Base-by-base conservation (phyloP, 1,140 invertebrate genomes). In the Mercenaria mercenaria region DNA sequence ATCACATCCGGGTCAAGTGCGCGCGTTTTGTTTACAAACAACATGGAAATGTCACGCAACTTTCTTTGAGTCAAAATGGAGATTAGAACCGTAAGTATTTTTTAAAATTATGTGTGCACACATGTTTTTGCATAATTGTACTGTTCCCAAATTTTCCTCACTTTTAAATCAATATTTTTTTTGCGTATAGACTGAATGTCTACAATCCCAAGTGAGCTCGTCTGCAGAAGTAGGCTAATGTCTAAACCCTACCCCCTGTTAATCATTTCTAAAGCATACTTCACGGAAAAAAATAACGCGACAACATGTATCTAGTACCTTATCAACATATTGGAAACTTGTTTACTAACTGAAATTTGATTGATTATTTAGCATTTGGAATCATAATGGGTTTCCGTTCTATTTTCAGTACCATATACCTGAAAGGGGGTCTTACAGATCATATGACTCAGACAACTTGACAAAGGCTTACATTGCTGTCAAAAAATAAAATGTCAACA, bases 381-480 rank as follows among this genome's bases (percentile, higher is more conserved):
- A 8, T 18, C 13, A 34, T 74, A 41, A 23, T 74, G 18, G 2
- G 39, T 43, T 6, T 34, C 10, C 15, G 13, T 41, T 1, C n/a
- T 41, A 2, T 69, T 69, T 69, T 34, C 67, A 69, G 67, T 20
- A 41, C 23, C 29, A 69, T 76, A n/a, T 23, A 34, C 26, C 69
- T 74, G 69, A 37, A 74, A 74, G 69, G n/a, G 69, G 69, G 26
- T 76, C 41, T n/a, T 80, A 80, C n/a, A 52, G 77, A 81, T 47
- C 8, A 6, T 91, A 61, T 64, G 74, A 80, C 29, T 56, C 74
- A 64, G 87, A 80, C n/a, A 56, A 67, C 13, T 64, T 90, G 47
- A 29, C n/a, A 1, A 76, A 85, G 52, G 88, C 88, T 23, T 92
- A 90, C 47, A 3, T 50, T 37, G 87, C 85, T 47, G 90, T 91